Conservation (phyloP, 2,888 invertebrate genomes). For the Carpatolechia fugitivella region DNA sequence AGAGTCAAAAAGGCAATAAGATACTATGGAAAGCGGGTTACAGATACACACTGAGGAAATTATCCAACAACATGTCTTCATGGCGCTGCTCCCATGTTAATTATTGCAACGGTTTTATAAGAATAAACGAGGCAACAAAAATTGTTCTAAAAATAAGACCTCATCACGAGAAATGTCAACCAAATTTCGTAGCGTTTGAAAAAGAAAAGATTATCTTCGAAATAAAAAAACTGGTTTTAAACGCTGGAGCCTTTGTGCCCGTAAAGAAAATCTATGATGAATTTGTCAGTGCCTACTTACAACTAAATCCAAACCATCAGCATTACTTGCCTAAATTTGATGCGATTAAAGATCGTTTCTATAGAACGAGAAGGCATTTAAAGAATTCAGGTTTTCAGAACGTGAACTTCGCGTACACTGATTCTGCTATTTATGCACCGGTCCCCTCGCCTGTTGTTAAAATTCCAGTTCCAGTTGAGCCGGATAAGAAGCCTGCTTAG, state of each 20-base stretch:
- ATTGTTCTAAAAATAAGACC: not conserved
- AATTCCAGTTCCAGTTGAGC: no score
- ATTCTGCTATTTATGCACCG: not conserved
- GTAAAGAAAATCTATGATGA: not conserved
- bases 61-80: not conserved
- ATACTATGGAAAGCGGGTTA: slow-evolving; percentile 2
- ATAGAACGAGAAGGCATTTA: not conserved
- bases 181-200: not conserved
- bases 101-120: not conserved
- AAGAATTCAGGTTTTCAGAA: not conserved
- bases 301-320: not conserved
- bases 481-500: no score
- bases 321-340: not conserved
- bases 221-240: not conserved
- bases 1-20: not conserved
- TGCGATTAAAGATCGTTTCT: not conserved
- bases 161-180: not conserved
- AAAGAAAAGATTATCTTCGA: not conserved
- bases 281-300: not conserved
- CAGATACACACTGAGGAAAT: not conserved
- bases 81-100: not conserved
- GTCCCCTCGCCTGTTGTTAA: no score
- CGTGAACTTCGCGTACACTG: not conserved
- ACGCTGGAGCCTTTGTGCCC: not conserved
- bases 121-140: not conserved